These are phyloP conservation scores for Yponomeuta plumbellus DNA, from an alignment of 2,888 invertebrate species.

Conservation along the genomic window DNA sequence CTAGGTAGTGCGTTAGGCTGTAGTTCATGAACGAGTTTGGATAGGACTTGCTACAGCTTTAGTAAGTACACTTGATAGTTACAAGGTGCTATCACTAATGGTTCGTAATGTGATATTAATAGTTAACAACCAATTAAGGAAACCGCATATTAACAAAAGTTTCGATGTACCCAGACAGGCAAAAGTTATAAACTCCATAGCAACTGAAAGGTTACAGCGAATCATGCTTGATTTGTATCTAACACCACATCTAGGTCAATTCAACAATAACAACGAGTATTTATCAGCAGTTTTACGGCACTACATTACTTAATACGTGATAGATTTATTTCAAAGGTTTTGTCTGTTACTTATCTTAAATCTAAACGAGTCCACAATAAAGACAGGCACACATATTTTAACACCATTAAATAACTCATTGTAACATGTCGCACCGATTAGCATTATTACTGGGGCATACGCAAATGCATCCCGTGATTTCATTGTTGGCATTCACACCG, in stretches of 20 bases:
- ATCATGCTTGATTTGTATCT: not conserved
- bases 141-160: not conserved
- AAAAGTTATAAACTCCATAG: not conserved
- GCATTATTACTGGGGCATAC: not conserved
- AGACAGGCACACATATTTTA: not conserved
- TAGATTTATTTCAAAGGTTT: not conserved
- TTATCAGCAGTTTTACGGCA: not conserved
- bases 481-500: not conserved
- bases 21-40: conserved; percentile 6
- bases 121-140: not conserved
- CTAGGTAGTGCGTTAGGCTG: not conserved
- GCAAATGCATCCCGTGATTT: not conserved
- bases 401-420: not conserved
- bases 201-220: not conserved
- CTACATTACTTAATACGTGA: not conserved
- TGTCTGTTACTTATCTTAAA: not conserved
- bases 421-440: not conserved
- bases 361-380: not conserved
- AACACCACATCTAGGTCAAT: not conserved
- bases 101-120: not conserved
- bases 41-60: not conserved
- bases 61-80: conserved; percentile 7
- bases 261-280: not conserved
- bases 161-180: not conserved
- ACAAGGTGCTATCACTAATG: not conserved